These are phyloP conservation scores for Cephus rjabovi DNA, from an alignment of 2,888 invertebrate species.

Conservation along the genomic window DNA sequence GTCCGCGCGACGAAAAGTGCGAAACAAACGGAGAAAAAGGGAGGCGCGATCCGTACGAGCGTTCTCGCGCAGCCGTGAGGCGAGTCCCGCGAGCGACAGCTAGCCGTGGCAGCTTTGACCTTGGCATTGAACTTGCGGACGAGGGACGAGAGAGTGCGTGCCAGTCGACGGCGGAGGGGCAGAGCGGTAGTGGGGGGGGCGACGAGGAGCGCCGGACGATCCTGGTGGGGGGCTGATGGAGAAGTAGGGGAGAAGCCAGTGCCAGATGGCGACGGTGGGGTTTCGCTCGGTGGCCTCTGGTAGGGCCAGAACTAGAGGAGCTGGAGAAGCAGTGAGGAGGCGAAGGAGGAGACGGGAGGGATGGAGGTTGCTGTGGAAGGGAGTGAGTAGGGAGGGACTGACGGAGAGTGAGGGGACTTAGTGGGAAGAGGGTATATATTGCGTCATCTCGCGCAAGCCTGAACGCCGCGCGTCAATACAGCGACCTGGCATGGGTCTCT, in stretches of 20 bases:
- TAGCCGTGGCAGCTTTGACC: constrained; percentile 62
- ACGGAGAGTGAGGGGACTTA: constrained; percentile 9
- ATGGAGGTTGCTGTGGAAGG: background rate
- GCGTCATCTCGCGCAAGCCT: constrained; percentile 63
- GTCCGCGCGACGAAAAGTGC: constrained; percentile 4
- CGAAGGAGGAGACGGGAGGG: constrained; percentile 16
- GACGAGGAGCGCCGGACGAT: constrained; percentile 17
- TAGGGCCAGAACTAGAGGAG: constrained; percentile 11
- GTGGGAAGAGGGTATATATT: constrained; percentile 35
- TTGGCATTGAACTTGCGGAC: constrained; percentile 65
- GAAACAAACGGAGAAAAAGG: constrained; percentile 6
- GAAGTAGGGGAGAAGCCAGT: constrained; percentile 25
- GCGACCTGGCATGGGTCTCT: constrained; percentile 27
- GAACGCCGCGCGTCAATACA: constrained; percentile 60
- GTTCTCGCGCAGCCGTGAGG: constrained; percentile 52
- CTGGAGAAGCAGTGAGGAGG: constrained; percentile 7
- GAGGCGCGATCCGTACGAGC: constrained; percentile 28
- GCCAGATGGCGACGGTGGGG: constrained; percentile 14
- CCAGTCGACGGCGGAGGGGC: constrained; percentile 15
- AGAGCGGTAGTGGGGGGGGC: constrained; percentile 28
- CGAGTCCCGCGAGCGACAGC: constrained; percentile 25
- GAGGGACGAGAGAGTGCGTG: constrained; percentile 28
- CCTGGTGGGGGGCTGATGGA: constrained; percentile 7
- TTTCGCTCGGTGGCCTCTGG: background rate
- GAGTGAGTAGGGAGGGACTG: background rate